Percentiles rank a stretch among this genome's conserved stretches.
Evolutionary conservation across 1,140 invertebrate species (phyloP).

Genomic region (Maniola jurtina): DNA sequence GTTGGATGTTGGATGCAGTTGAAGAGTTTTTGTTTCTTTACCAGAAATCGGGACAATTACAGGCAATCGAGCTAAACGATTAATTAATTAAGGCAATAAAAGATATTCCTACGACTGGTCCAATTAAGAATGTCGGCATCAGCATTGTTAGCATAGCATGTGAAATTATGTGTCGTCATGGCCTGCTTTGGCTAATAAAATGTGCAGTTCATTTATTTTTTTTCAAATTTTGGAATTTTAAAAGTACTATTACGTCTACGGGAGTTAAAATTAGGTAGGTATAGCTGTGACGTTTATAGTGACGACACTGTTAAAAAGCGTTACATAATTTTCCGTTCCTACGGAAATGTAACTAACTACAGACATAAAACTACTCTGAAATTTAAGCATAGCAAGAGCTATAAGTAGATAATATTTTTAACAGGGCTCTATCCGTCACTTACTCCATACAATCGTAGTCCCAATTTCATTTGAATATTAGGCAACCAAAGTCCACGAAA

Average conservation of each 20-base stretch:
- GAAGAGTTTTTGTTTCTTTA: background rate
- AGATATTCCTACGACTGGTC: conserved; percentile 34
- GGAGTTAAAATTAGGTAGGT: background rate
- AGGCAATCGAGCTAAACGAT: conserved; percentile 33
- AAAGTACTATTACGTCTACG: background rate
- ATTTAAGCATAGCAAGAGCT: too few relatives aligned
- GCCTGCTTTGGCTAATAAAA: background rate
- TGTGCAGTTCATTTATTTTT: background rate
- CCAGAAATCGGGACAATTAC: conserved; percentile 23
- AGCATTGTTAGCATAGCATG: conserved; percentile 16
- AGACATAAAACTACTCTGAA: too few relatives aligned
- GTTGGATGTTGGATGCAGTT: background rate
- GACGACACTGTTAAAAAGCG: too few relatives aligned
- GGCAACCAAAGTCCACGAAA: too few relatives aligned
- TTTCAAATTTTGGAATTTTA: background rate
- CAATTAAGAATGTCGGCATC: conserved; percentile 31
- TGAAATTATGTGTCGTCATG: conserved; percentile 13
- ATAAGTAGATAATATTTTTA: too few relatives aligned
- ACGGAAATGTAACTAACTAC: too few relatives aligned
- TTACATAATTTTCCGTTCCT: too few relatives aligned
- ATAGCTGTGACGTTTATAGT: too few relatives aligned
- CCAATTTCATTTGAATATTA: too few relatives aligned
- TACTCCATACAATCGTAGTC: too few relatives aligned
- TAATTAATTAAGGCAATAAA: conserved; percentile 43
- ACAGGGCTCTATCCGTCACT: too few relatives aligned